phyloP scores from a whole-genome alignment of 2,888 invertebrate genomes.

The Aproaerema taeniolella region DNA sequence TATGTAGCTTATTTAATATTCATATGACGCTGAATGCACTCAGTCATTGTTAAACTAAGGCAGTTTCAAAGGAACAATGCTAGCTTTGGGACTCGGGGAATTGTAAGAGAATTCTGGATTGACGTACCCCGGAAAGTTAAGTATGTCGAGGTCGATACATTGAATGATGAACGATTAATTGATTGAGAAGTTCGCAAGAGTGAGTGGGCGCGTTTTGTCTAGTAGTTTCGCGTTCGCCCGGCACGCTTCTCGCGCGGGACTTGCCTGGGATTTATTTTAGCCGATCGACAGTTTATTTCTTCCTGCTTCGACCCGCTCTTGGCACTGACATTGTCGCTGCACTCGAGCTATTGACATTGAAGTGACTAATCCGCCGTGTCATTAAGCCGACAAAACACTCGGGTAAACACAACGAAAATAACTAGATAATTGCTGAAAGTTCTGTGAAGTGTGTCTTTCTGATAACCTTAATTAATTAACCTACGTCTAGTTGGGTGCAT shows the following conservation, averaged over 20 bases:
- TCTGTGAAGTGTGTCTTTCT: slow-evolving; percentile 2
- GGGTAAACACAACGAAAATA: neutral
- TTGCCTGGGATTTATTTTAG: slow-evolving; percentile 58
- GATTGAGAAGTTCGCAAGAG: too few relatives aligned
- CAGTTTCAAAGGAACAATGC: too few relatives aligned
- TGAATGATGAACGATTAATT: neutral
- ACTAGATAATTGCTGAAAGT: neutral
- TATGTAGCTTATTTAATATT: too few relatives aligned
- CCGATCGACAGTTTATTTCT: slow-evolving; percentile 56
- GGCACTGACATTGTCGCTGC: slow-evolving; percentile 52
- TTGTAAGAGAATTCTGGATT: too few relatives aligned
- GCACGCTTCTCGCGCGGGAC: neutral
- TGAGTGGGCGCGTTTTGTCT: neutral
- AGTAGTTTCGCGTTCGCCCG: neutral
- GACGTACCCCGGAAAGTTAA: too few relatives aligned
- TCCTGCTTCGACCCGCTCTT: slow-evolving; percentile 59
- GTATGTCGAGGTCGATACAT: too few relatives aligned
- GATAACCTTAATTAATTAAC: slow-evolving; percentile 37
- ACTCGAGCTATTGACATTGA: slow-evolving; percentile 16
- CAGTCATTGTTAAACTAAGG: too few relatives aligned
- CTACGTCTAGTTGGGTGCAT: slow-evolving; percentile 44
- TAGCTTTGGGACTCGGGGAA: too few relatives aligned
- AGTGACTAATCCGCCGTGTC: slow-evolving; percentile 7
- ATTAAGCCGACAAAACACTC: neutral
- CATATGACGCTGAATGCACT: too few relatives aligned